A percentile compares a stretch with the other conserved stretches of the same genome.
Evolutionary conservation across 2,888 invertebrate species (phyloP).

Genomic region (Acleris laterana): DNA sequence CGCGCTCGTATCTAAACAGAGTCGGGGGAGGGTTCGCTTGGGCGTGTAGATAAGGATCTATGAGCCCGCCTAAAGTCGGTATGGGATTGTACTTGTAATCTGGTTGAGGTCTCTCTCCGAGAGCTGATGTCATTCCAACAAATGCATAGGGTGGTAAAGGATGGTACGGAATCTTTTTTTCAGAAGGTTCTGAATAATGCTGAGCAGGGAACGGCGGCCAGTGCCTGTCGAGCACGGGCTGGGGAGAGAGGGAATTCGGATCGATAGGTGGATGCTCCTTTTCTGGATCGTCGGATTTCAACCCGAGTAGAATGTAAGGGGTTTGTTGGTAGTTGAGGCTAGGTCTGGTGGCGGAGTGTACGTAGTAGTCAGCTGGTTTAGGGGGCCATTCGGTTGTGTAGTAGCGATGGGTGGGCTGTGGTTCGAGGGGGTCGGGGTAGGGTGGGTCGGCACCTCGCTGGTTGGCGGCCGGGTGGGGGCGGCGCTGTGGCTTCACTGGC

Average conservation of each 20-base stretch:
- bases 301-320: slow-evolving; percentile 73
- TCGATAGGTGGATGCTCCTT: slow-evolving; percentile 65
- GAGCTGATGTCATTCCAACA: slow-evolving; percentile 74
- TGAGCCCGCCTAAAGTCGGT: slow-evolving; percentile 67
- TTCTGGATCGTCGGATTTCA: slow-evolving; percentile 69
- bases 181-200: slow-evolving; percentile 70
- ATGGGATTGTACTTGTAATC: slow-evolving; percentile 75
- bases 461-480: slow-evolving; percentile 76
- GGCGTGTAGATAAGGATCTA: slow-evolving; percentile 71
- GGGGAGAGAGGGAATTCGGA: slow-evolving; percentile 70
- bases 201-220: slow-evolving; percentile 80
- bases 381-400: slow-evolving; percentile 72
- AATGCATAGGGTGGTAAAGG: slow-evolving; percentile 74
- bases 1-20: slow-evolving; percentile 74
- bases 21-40: slow-evolving; percentile 68
- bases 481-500: slow-evolving; percentile 78
- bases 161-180: slow-evolving; percentile 65
- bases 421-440: slow-evolving; percentile 58
- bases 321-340: slow-evolving; percentile 56
- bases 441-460: slow-evolving; percentile 79
- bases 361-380: slow-evolving; percentile 72
- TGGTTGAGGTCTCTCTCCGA: slow-evolving; percentile 69
- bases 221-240: slow-evolving; percentile 67
- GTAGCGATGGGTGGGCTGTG: slow-evolving; percentile 75
- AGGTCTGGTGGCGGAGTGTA: slow-evolving; percentile 68